Percentiles rank a stretch among this genome's conserved stretches.
Evolutionary conservation across 2,113 vertebrate species (phyloP).

Genomic region (Poeciliopsis retropinna): DNA sequence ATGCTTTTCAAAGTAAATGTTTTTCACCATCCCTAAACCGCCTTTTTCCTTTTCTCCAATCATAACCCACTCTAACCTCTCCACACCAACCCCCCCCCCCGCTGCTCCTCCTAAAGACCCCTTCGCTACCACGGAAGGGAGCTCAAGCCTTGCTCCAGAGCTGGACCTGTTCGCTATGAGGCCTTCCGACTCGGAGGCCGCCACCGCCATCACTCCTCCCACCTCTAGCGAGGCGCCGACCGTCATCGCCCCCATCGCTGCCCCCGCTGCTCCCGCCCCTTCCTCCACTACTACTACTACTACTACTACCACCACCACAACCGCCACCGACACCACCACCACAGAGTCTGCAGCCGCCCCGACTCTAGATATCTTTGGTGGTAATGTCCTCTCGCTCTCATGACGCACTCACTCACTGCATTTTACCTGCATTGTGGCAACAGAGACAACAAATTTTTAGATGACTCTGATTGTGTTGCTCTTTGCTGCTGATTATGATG

Average conservation of each 20-base stretch:
- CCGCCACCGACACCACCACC: conserved; percentile 79
- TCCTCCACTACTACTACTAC: conserved; percentile 84
- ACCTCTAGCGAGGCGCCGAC: conserved; percentile 85
- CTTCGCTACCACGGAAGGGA: conserved; percentile 97
- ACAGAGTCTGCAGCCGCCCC: conserved; percentile 83
- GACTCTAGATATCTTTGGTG: conserved; percentile 99
- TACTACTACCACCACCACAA: conserved; percentile 84
- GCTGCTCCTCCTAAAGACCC: conserved; percentile 89
- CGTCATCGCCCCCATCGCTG: conserved; percentile 73
- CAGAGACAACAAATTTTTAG: conserved; percentile 43
- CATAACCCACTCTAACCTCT: conserved; percentile 70
- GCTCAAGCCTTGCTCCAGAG: conserved; percentile 91
- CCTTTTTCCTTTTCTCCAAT: conserved; percentile 77
- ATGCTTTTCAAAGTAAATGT: conserved; percentile 61
- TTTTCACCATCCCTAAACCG: conserved; percentile 55
- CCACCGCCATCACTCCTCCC: conserved; percentile 81
- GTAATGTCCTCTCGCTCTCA: conserved; percentile 85
- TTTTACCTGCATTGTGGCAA: conserved; percentile 65
- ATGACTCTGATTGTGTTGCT: conserved; percentile 36
- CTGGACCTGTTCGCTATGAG: conserved; percentile 99
- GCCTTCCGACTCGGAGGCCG: conserved; percentile 87
- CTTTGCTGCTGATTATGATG: conserved; percentile 33
- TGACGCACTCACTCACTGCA: conserved; percentile 61
- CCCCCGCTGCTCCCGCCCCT: conserved; percentile 81
- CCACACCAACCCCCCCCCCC: conserved; percentile 33